phyloP scores from a whole-genome alignment of 1,140 invertebrate species.

The Solen grandis region DNA sequence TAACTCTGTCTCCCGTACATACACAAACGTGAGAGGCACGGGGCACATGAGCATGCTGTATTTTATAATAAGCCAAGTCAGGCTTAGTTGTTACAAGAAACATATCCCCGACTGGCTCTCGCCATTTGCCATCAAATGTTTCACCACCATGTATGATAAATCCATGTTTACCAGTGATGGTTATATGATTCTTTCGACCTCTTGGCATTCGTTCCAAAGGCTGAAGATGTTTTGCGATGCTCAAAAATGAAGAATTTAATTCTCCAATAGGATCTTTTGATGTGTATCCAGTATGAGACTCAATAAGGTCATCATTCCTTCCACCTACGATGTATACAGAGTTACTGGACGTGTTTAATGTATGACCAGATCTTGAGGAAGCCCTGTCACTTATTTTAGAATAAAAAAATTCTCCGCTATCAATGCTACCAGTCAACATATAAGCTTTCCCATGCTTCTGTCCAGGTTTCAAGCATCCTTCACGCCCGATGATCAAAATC shows the following conservation, averaged over 20 bases:
- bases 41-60: constrained; percentile 63
- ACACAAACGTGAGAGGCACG: constrained; percentile 75
- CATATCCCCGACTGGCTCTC: constrained; percentile 77
- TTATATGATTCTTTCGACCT: constrained; percentile 74
- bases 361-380: constrained; percentile 79
- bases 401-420: constrained; percentile 67
- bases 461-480: constrained; percentile 76
- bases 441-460: constrained; percentile 76
- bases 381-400: constrained; percentile 64
- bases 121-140: constrained; percentile 76
- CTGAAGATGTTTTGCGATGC: constrained; percentile 29
- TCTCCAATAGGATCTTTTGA: constrained; percentile 1
- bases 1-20: constrained; percentile 61
- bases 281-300: constrained; percentile 62
- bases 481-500: constrained; percentile 78
- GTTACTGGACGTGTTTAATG: constrained; percentile 63
- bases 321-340: constrained; percentile 76
- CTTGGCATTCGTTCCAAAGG: constrained; percentile 71
- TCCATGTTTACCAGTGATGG: constrained; percentile 57
- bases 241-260: constrained; percentile 6
- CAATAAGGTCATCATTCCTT: constrained; percentile 73
- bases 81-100: constrained; percentile 68
- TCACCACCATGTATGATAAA: constrained; percentile 79
- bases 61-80: constrained; percentile 64
- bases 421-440: constrained; percentile 65